Conservation (phyloP, 2,797 vertebrate genomes). For the Protosalanx chinensis region DNA sequence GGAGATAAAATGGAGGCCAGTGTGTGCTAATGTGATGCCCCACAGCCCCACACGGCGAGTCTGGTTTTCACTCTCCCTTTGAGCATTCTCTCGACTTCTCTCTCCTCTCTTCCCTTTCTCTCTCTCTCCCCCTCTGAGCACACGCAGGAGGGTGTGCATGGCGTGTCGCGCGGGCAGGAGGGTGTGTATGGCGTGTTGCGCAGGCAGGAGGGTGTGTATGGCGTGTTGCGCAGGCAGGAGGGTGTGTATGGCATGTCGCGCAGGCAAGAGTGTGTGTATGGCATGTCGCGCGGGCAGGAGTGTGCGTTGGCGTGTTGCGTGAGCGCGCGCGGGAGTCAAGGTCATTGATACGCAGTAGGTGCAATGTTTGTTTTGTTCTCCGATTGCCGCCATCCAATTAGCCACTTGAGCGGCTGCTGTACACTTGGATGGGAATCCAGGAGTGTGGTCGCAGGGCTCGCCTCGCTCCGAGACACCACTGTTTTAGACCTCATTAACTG, state of each 20-base stretch:
- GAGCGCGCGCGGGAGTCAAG: slow-evolving; percentile 63
- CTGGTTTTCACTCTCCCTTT: slow-evolving; percentile 46
- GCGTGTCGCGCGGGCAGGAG: background rate
- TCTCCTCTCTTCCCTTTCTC: slow-evolving; percentile 56
- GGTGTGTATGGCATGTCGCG: slow-evolving; percentile 7
- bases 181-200: slow-evolving; percentile 26
- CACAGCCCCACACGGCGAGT: slow-evolving; percentile 67
- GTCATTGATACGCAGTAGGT: slow-evolving; percentile 78
- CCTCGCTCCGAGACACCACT: slow-evolving; percentile 53
- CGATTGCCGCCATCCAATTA: slow-evolving; percentile 75
- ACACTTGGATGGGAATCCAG: slow-evolving; percentile 78
- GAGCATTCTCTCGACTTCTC: slow-evolving; percentile 37
- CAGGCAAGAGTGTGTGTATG: background rate
- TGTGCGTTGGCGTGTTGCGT: slow-evolving; percentile 48
- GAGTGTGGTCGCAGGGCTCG: slow-evolving; percentile 65
- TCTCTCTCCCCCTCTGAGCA: slow-evolving; percentile 70
- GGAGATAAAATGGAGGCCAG: slow-evolving; percentile 75
- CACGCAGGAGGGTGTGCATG: slow-evolving; percentile 24
- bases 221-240: background rate
- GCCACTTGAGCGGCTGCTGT: slow-evolving; percentile 81
- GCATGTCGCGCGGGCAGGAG: background rate
- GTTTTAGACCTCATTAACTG: slow-evolving; percentile 78
- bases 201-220: slow-evolving; percentile 43
- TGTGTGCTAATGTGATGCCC: slow-evolving; percentile 73
- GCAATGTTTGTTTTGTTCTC: slow-evolving; percentile 75